Conservation (phyloP, 1,140 invertebrate genomes). For the Ostrea denselamellosa region DNA sequence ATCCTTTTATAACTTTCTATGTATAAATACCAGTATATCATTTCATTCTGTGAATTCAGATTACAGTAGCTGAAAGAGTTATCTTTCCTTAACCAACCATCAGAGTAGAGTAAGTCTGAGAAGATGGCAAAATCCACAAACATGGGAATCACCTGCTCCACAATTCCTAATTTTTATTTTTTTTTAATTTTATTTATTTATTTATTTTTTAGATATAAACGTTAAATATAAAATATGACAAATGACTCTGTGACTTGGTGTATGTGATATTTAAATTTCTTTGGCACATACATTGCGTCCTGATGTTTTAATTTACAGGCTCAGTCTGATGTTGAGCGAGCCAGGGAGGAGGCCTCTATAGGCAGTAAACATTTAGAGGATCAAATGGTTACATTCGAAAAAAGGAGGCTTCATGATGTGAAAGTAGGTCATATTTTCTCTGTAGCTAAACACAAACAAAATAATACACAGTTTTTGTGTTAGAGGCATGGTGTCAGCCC, state of each 20-base stretch:
- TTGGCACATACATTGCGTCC: neutral
- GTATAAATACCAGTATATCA: neutral
- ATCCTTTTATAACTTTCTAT: constrained; percentile 58
- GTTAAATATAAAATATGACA: no score
- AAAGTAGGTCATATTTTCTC: constrained; percentile 60
- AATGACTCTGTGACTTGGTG: no score
- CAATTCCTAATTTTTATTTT: no score
- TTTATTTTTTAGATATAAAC: no score
- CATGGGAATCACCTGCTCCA: no score
- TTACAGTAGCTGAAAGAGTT: neutral
- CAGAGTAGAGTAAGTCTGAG: constrained; percentile 36
- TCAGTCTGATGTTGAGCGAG: constrained; percentile 65
- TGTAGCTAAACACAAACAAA: no score
- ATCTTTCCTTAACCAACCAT: neutral
- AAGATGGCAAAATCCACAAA: neutral
- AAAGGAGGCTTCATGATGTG: constrained; percentile 66
- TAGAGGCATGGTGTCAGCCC: no score
- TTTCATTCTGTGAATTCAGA: neutral
- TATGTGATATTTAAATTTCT: no score
- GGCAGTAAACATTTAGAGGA: constrained; percentile 65
- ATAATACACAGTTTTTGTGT: no score
- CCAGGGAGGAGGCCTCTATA: constrained; percentile 62
- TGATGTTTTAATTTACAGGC: constrained; percentile 50
- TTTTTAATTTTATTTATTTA: no score
- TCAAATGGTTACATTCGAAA: constrained; percentile 69